Evolutionary conservation across 2,797 vertebrate genomes (phyloP).

Genomic region (Channa striata): DNA sequence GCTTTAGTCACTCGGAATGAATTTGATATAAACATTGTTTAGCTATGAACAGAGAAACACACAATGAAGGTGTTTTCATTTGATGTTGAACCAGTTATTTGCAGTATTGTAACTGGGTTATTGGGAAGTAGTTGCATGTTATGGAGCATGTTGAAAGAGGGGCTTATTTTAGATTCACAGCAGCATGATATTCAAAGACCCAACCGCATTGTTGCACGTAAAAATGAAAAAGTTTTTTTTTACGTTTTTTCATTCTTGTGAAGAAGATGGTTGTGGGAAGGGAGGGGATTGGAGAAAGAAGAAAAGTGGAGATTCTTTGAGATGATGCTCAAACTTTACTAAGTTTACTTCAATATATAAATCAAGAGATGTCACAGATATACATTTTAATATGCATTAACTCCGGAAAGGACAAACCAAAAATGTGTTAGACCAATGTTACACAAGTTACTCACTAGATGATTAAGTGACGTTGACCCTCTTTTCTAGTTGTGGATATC

Average conservation of each 20-base stretch:
- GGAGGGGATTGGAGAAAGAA: constrained; percentile 66
- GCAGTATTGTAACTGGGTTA: constrained; percentile 26
- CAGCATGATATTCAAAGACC: constrained; percentile 55
- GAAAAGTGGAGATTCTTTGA: constrained; percentile 72
- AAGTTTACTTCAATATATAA: not conserved
- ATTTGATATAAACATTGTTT: constrained; percentile 3
- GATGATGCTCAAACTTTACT: constrained; percentile 40
- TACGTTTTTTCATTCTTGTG: constrained; percentile 31
- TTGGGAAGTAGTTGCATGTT: constrained; percentile 61
- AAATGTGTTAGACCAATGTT: not conserved
- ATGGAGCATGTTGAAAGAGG: constrained; percentile 55
- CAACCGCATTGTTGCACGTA: constrained; percentile 55
- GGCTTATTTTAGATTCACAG: constrained; percentile 53
- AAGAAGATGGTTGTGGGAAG: constrained; percentile 60
- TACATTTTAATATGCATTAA: constrained; percentile 1
- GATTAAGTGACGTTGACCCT: not conserved
- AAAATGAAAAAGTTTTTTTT: constrained; percentile 28
- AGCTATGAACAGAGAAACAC: not conserved
- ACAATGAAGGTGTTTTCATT: constrained; percentile 44
- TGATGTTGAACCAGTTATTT: constrained; percentile 65
- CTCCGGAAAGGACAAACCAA: not conserved
- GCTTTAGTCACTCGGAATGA: constrained; percentile 9
- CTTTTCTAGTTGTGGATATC: constrained; percentile 4
- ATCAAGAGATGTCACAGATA: not conserved
- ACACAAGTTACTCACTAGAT: not conserved